Conservation (phyloP, 64 coral and sea anemone species). For the Acropora yongei region DNA sequence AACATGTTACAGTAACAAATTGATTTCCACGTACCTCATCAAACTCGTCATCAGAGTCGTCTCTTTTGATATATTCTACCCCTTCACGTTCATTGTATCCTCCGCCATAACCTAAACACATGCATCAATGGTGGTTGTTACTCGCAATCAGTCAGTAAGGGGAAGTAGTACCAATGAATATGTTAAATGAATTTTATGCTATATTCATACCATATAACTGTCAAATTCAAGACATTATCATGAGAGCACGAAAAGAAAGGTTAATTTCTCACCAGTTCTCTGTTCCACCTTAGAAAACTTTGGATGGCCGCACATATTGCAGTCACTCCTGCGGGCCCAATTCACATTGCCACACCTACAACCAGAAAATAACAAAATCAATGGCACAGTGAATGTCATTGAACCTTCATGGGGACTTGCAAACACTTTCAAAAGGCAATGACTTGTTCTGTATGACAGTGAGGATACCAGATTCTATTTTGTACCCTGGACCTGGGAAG, state of each 20-base stretch:
- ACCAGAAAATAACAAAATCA: not conserved
- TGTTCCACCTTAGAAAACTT: constrained; percentile 93
- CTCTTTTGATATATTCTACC: constrained; percentile 88
- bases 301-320: constrained; percentile 92
- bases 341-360: constrained; percentile 98
- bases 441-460: no score
- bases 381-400: not conserved
- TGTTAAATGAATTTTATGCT: no score
- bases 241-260: not conserved
- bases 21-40: constrained; percentile 73
- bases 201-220: no score
- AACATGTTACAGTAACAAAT: no score
- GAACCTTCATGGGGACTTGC: no score
- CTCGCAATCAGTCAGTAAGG: no score
- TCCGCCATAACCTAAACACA: constrained; percentile 79
- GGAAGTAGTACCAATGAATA: no score
- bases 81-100: constrained; percentile 94
- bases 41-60: constrained; percentile 95
- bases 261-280: constrained; percentile 74
- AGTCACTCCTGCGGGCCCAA: constrained; percentile 89
- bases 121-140: not conserved
- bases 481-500: no score
- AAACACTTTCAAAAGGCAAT: no score
- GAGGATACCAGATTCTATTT: no score
- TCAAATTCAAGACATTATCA: no score